Evolutionary conservation across 2,797 vertebrate species (phyloP), one percentile per base, ranked within the genome.

Genomic region (Onychomys leucogaster): DNA sequence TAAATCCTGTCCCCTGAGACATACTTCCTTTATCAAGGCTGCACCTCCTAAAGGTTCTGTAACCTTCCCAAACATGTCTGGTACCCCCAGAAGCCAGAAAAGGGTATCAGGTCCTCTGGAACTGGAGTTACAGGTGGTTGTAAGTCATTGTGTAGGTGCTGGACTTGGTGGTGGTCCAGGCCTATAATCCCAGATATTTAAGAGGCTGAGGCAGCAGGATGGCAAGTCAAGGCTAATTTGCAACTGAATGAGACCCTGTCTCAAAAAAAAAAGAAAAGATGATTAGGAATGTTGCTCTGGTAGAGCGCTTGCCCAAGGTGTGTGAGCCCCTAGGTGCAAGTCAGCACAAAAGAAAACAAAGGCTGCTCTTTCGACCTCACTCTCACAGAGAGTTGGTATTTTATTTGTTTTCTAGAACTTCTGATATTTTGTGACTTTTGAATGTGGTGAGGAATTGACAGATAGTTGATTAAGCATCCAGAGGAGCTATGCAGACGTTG

Each of bases 351-450:
- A 73, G 4, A 41, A 34, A 89, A 41, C 29, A 34, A 61, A 46
- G 29, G 17, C 37, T 57, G 14, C 94, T 96, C 85, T 29, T 86
- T 81, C 73, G 19, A 57, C 14, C 37, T 29, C 27, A 25, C 71
- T 90, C 65, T 81, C 84, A 75, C 27, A 57, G 87, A 71, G 78
- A 65, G 49, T 76, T 90, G 46, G 49, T 34, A 25, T 89, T 90
- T 94, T 91, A 29, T 78, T 94, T 49, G 4, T 95, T 85, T 94
- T 88, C 55, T 94, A n/a, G 52, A 77, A 77, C 46, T 92, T 82
- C 83, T 96, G 92, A 86, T 57, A 91, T 77, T 96, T 86, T 81
- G 41, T 81, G 73, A 88, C 94, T 97, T 90, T 90, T 96, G 84
- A 83, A 78, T 37, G 78, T 84, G 83, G 59, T 80, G 52, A 87